Percentiles rank a stretch among this genome's conserved stretches.
Conservation (phyloP, 2,113 vertebrate genomes). For the Dendrocopos noguchii region DNA sequence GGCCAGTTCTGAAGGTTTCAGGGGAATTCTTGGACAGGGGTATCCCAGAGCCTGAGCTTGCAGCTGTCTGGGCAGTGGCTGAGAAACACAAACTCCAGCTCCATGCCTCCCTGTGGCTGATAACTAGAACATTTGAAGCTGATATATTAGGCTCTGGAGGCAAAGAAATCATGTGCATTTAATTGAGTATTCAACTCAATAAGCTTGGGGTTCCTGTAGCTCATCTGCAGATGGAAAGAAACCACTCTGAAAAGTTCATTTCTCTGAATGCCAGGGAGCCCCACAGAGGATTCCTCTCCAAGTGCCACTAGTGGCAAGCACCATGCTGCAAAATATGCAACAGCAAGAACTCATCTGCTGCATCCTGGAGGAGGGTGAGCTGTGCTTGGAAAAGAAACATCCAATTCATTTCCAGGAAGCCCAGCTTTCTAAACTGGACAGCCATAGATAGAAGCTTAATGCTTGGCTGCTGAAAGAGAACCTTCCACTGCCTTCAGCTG, state of each 20-base stretch:
- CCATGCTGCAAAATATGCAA: neutral
- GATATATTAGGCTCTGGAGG: neutral
- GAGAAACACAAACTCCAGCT: neutral
- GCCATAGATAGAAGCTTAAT: neutral
- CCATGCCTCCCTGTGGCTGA: neutral
- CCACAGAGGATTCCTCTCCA: neutral
- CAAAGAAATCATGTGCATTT: neutral
- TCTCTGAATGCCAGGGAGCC: neutral
- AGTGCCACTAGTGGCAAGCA: neutral
- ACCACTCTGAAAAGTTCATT: neutral
- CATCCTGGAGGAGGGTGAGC: neutral
- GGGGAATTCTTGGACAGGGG: neutral
- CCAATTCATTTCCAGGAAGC: slow-evolving; percentile 7
- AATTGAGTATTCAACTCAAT: neutral
- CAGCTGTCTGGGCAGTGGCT: neutral
- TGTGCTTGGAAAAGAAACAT: neutral
- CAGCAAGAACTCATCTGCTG: neutral
- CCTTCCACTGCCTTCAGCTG: neutral
- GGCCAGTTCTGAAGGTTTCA: neutral
- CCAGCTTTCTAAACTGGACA: neutral
- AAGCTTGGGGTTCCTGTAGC: neutral
- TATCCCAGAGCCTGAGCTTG: neutral
- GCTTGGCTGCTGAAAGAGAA: slow-evolving; percentile 12
- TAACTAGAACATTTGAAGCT: neutral
- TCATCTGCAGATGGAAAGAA: neutral